Evolutionary conservation across 1,140 invertebrate genomes (phyloP), one percentile per base, ranked within the genome.

Genomic region (Atopsyche davidsoni): DNA sequence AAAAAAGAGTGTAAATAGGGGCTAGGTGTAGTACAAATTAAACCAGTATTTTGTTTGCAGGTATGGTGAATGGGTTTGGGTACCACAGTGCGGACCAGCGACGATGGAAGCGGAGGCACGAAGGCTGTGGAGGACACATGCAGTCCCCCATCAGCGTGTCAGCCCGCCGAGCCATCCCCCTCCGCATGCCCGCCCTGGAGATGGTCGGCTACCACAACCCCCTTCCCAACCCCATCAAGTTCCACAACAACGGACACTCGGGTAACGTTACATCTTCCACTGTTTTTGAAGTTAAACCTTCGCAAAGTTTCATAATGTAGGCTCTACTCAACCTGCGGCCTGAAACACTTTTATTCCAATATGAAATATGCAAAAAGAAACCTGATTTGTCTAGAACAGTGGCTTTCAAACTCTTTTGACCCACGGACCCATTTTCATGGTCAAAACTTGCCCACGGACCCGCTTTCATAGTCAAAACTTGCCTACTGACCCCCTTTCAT

Each of bases 141-240:
- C 82, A 85, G 57, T 84, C 82, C 0, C 82, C 82, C 1, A 80
- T 85, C 36, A 73, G 75, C 46, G 74, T 81, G 60, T 73, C 72
- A 4, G 75, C 78, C 2, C 66, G 70, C n/a, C 71, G 77, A 61
- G 77, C 81, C 7, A 73, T 82, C 28, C 69, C 77, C 23, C 61
- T 83, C 3, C 75, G 79, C 9, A 79, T 85, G 53, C 82, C 81
- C 2, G 82, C 82, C 4, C 72, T 86, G 51, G 83, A 86, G 64
- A 75, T 82, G 63, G 76, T 83, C 57, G 80, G 81, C 17, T 86
- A 82, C 61, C 81, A 83, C 57, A 78, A 86, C 65, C 73, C 78
- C 16, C 61, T 86, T 16, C 75, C 77, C 9, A 68, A 69, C 32
- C 79, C 79, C 1, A 59, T 83, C 10, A 72, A 71, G 41, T 64